phyloP scores from a whole-genome alignment of 2,797 vertebrate species.

The Trichosurus vulpecula region DNA sequence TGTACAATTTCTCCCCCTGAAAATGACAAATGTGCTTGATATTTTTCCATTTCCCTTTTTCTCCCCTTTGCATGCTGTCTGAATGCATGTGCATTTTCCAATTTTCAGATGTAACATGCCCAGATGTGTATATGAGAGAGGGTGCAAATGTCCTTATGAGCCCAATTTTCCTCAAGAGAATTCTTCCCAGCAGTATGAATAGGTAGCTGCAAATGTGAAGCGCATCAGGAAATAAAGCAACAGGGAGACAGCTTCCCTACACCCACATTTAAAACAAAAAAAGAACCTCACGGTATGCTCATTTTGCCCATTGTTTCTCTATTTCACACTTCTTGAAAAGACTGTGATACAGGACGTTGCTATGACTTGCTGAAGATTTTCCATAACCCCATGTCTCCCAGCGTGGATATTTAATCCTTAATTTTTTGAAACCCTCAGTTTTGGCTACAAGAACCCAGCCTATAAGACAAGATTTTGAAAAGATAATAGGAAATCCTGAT shows the following conservation, averaged over 20 bases:
- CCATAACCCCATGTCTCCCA: not conserved
- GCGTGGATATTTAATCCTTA: not conserved
- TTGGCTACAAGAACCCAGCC: conserved; percentile 33
- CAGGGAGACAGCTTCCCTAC: not conserved
- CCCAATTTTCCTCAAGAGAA: conserved; percentile 63
- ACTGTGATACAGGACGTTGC: not conserved
- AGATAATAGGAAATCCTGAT: conserved; percentile 22
- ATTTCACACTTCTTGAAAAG: not conserved
- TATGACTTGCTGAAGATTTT: not conserved
- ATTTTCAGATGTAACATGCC: conserved; percentile 73
- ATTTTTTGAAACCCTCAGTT: conserved; percentile 24
- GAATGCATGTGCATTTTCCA: conserved; percentile 66
- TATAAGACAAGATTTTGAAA: conserved; percentile 33
- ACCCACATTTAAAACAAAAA: not conserved
- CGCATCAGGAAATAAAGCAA: conserved; percentile 5
- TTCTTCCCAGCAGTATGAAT: conserved; percentile 18
- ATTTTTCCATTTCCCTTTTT: conserved; percentile 56
- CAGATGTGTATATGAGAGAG: conserved; percentile 66
- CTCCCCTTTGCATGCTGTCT: conserved; percentile 38
- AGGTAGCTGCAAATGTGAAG: conserved; percentile 23
- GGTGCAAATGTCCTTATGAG: conserved; percentile 48
- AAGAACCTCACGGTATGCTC: conserved; percentile 12
- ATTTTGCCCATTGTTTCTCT: conserved; percentile 7
- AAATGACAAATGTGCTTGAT: conserved; percentile 63
- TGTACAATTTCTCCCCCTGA: conserved; percentile 20